Evolutionary conservation across 2,113 vertebrate genomes (phyloP), one percentile per base, ranked within the genome.

Genomic region (Embiotoca jacksoni): DNA sequence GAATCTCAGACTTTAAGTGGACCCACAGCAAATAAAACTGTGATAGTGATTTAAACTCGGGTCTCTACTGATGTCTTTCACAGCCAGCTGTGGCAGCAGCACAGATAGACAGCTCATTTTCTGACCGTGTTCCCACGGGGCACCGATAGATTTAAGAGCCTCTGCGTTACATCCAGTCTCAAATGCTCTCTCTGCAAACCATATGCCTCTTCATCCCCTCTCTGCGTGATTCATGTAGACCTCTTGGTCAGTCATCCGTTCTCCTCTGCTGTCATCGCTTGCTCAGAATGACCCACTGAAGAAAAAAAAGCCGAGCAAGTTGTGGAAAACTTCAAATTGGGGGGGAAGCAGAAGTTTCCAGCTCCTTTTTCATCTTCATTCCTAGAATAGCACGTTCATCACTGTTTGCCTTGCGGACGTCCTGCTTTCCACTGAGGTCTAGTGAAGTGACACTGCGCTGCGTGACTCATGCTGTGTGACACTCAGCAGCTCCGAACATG

Each of bases 51-150:
- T 88, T 87, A 87, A 68, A 63, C 30, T 33, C 37, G 1, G 14
- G 23, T 53, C 56, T 30, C 32, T 58, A 37, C 79, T 88, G 81
- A 93, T 89, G 87, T 85, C 63, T 85, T 89, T 89, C 85, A 69
- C 88, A 90, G 88, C 86, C 84, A 89, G 81, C 84, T 64, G 70
- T 59, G 36, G 65, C 73, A 78, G 84, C 72, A 82, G 82, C 80
- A 32, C 76, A 78, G 83, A 88, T 82, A 86, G 76, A 87, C 86
- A 81, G 88, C 83, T 91, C 79, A 76, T 88, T 90, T 89, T 90
- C 65, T 16, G 80, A 70, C 44, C 9, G 6, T 55, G 35, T 63
- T 69, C 87, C 85, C 87, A 0, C 0, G 76, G 89, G 85, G 56
- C 44, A 31, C 6, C 0, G 50, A 44, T 39, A 86, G 73, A 90